These are phyloP conservation scores for Melanargia galathea DNA, from an alignment of 2,888 invertebrate genomes.

Conservation along the genomic window DNA sequence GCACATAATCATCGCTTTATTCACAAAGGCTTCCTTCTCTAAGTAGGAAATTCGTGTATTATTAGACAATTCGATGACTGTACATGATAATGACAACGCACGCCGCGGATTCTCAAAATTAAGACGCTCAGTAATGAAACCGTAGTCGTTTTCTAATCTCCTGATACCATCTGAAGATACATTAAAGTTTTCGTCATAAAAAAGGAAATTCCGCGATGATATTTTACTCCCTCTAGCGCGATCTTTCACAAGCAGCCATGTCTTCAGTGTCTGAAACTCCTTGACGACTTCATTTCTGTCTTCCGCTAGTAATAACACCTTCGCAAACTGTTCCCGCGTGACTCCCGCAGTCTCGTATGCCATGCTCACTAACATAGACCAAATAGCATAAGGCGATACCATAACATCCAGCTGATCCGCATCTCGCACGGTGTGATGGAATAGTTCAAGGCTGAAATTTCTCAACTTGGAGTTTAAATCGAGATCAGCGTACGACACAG, in stretches of 20 bases:
- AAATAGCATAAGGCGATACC: not conserved
- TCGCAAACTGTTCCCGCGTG: not conserved
- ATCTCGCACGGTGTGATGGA: not conserved
- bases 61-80: too few relatives aligned
- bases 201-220: constrained; percentile 34
- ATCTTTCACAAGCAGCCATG: not conserved
- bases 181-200: not conserved
- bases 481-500: too few relatives aligned
- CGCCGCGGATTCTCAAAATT: constrained; percentile 52
- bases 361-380: not conserved
- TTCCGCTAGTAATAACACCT: too few relatives aligned
- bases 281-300: not conserved
- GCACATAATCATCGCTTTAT: too few relatives aligned
- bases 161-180: not conserved
- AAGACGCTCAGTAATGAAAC: not conserved
- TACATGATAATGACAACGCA: too few relatives aligned
- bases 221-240: not conserved
- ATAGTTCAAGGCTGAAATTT: not conserved
- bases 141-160: not conserved
- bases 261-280: not conserved
- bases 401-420: not conserved
- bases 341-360: not conserved
- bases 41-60: too few relatives aligned
- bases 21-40: too few relatives aligned
- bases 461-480: too few relatives aligned